A percentile compares a stretch with the other conserved stretches of the same genome.
phyloP scores from a whole-genome alignment of 2,888 invertebrate species.

The Trisateles emortualis region DNA sequence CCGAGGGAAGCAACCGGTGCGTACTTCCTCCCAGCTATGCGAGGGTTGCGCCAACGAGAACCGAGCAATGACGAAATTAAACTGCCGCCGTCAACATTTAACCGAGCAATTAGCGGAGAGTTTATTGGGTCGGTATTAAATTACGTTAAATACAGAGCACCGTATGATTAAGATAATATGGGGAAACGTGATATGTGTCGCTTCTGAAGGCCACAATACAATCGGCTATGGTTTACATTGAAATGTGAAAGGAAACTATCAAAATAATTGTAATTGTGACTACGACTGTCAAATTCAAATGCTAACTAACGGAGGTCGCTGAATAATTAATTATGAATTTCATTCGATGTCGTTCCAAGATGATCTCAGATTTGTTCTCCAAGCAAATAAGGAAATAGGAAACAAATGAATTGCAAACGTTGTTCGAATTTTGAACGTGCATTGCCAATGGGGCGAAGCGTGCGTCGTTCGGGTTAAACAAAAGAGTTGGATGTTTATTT shows the following conservation, averaged over 20 bases:
- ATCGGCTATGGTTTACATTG: slow-evolving; percentile 52
- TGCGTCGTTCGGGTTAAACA: slow-evolving; percentile 28
- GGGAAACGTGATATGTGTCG: slow-evolving; percentile 60
- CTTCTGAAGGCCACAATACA: slow-evolving; percentile 56
- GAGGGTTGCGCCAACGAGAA: slow-evolving; percentile 48
- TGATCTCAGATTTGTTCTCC: slow-evolving; percentile 18
- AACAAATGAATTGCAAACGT: slow-evolving; percentile 39
- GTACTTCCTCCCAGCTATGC: slow-evolving; percentile 58
- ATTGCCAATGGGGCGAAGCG: slow-evolving; percentile 20
- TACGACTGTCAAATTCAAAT: slow-evolving; percentile 38
- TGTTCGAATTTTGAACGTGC: slow-evolving; percentile 42
- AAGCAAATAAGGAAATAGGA: slow-evolving; percentile 42
- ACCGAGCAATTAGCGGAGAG: slow-evolving; percentile 63
- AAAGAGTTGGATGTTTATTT: slow-evolving; percentile 37
- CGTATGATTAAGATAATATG: slow-evolving; percentile 59
- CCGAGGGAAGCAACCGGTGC: slow-evolving; percentile 65
- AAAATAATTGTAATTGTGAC: slow-evolving; percentile 48
- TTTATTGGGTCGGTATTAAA: slow-evolving; percentile 63
- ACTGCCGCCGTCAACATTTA: slow-evolving; percentile 64
- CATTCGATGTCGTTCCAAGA: slow-evolving; percentile 18
- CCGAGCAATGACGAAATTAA: slow-evolving; percentile 61
- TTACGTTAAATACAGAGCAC: slow-evolving; percentile 55
- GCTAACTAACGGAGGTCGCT: slow-evolving; percentile 27
- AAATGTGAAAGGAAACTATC: slow-evolving; percentile 65
- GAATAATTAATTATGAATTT: slow-evolving; percentile 20